Evolutionary conservation across 2,113 vertebrate genomes (phyloP).

Genomic region (Dasyornis broadbenti): DNA sequence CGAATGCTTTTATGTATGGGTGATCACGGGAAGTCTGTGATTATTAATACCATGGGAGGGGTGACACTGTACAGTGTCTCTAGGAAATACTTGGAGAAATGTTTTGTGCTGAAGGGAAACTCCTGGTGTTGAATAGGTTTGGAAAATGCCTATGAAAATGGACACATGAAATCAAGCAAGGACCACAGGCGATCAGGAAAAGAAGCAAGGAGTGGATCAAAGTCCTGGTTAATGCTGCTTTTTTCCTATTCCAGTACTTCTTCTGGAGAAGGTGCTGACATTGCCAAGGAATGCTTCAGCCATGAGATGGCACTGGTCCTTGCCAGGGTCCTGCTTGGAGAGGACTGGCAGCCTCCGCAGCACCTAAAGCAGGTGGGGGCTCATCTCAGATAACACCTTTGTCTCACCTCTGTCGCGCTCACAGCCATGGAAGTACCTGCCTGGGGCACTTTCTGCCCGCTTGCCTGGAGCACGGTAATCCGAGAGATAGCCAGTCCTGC

Average conservation of each 20-base stretch:
- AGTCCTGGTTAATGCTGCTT: neutral
- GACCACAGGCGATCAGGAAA: neutral
- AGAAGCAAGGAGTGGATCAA: neutral
- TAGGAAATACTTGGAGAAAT: neutral
- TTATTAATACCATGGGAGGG: neutral
- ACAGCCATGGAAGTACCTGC: accelerated
- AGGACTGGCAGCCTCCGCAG: neutral
- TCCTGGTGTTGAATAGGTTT: neutral
- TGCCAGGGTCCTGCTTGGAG: neutral
- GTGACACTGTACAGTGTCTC: accelerated
- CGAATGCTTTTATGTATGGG: accelerated
- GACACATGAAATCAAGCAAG: accelerated
- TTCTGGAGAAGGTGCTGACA: neutral
- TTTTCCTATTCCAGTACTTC: neutral
- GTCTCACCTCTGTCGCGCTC: accelerated
- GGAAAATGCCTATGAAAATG: neutral
- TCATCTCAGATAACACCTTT: neutral
- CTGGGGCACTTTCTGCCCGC: accelerated
- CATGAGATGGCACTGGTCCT: neutral
- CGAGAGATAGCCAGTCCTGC: accelerated
- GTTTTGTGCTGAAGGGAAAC: neutral
- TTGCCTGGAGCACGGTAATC: accelerated
- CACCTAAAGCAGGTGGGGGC: neutral
- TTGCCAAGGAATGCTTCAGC: neutral
- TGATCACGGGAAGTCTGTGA: neutral